Base-by-base conservation (phyloP, 2,113 vertebrate genomes). In the Pluvialis apricaria region DNA sequence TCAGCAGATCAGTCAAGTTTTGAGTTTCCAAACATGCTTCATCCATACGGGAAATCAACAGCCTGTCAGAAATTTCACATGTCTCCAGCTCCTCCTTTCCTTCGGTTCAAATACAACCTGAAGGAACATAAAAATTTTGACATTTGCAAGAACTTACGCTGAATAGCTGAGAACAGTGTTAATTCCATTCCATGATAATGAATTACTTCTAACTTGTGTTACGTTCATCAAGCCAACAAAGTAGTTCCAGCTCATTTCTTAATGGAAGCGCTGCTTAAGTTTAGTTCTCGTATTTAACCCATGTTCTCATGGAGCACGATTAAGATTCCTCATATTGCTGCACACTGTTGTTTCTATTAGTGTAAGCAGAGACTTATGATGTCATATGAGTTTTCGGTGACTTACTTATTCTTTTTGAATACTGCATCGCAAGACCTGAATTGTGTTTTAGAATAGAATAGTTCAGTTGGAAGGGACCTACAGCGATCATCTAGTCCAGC, bases 11-110 rank as follows among this genome's bases (percentile, higher is more conserved):
- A 96, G 76, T 98, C 97, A 96, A 24, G 84, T 88, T 91, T 86
- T 71, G 94, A 86, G 95, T 97, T 98, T 98, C 93, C 97, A 98
- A 97, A 97, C 96, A 95, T 73, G 75, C 86, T 96, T 96, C 95
- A 89, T 92, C 96, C 91, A 52, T 95, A 81, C 15, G 76, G 96
- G 90, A 91, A 96, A 97, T 97, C 96, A 97, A 94, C 91, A 97
- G 78, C 62, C 96, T 98, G 97, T 98, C 96, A 97, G 70, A 94
- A 76, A 88, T 94, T 94, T 95, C 82, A 70, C 85, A 96, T 94
- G 75, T 82, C 69, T 92, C 14, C 95, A 86, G 94, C 89, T 96
- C 92, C 86, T 91, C 88, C 92, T 84, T 79, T 45, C 77, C 69
- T 38, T 58, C 20, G 3, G 83, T 57, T 88, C 52, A 92, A 89